Evolutionary conservation across 2,797 vertebrate genomes (phyloP).

Genomic region (Phrynocephalus guinanensis): DNA sequence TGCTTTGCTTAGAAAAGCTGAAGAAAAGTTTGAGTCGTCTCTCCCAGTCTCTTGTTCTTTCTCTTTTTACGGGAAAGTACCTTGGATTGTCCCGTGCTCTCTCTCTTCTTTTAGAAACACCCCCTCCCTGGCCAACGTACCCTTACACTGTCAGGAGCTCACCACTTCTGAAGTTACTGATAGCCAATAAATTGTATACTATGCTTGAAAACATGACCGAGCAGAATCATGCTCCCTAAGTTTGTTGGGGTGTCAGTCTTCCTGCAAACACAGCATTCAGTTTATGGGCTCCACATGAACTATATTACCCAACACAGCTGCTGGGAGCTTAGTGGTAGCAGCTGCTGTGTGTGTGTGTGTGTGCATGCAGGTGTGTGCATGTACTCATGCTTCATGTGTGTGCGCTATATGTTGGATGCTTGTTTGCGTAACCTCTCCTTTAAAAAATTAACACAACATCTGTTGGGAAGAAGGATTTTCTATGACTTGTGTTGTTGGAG

Average conservation of each 20-base stretch:
- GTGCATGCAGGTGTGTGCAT: too few species aligned
- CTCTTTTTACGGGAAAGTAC: background rate
- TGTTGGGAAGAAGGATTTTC: background rate
- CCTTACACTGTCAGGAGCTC: too few species aligned
- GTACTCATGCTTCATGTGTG: too few species aligned
- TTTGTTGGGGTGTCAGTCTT: too few species aligned
- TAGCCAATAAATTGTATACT: too few species aligned
- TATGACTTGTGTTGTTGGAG: background rate
- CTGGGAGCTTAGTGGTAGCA: background rate
- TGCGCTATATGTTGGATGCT: too few species aligned
- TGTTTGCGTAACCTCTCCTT: background rate
- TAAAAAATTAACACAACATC: too few species aligned
- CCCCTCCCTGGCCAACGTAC: too few species aligned
- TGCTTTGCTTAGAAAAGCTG: background rate
- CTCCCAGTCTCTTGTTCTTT: background rate
- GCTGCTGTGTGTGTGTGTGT: background rate
- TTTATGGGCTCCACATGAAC: background rate
- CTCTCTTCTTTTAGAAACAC: background rate
- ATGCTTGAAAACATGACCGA: too few species aligned
- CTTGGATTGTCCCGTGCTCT: background rate
- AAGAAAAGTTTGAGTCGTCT: background rate
- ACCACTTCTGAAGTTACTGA: too few species aligned
- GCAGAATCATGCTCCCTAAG: too few species aligned
- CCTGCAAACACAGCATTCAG: background rate
- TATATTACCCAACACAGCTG: background rate